Percentiles rank a stretch among this genome's conserved stretches.
Evolutionary conservation across 1,140 invertebrate genomes (phyloP).

Genomic region (Conus ventricosus): DNA sequence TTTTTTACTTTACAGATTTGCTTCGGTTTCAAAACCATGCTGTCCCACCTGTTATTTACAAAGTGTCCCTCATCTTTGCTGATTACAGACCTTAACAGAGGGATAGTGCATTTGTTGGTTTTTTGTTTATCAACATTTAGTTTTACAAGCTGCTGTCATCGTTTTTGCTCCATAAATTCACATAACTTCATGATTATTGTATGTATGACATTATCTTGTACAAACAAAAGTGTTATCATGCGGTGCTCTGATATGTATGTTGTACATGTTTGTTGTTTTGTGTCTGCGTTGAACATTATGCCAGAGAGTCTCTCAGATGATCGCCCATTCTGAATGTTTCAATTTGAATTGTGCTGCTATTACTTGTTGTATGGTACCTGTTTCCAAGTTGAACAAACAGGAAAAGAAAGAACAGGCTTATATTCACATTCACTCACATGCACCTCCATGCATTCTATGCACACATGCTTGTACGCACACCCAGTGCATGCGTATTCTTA

Average conservation of each 20-base stretch:
- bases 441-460: background rate
- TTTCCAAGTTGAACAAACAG: too few species aligned
- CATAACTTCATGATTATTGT: background rate
- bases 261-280: background rate
- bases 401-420: background rate
- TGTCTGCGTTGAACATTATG: background rate
- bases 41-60: background rate
- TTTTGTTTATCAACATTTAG: background rate
- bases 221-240: background rate
- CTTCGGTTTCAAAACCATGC: background rate
- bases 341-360: background rate
- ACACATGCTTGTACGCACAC: background rate
- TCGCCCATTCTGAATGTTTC: background rate
- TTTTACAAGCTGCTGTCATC: background rate
- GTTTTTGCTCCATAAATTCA: background rate
- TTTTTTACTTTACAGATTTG: background rate
- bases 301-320: constrained; percentile 24
- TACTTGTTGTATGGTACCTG: background rate
- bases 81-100: background rate
- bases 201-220: background rate
- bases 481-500: too few species aligned
- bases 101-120: background rate
- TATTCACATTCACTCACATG: background rate
- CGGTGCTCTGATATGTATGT: background rate
- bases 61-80: background rate